Percentiles rank a stretch among this genome's conserved stretches.
phyloP scores from a whole-genome alignment of 2,113 vertebrate species.

The Centrocercus urophasianus region DNA sequence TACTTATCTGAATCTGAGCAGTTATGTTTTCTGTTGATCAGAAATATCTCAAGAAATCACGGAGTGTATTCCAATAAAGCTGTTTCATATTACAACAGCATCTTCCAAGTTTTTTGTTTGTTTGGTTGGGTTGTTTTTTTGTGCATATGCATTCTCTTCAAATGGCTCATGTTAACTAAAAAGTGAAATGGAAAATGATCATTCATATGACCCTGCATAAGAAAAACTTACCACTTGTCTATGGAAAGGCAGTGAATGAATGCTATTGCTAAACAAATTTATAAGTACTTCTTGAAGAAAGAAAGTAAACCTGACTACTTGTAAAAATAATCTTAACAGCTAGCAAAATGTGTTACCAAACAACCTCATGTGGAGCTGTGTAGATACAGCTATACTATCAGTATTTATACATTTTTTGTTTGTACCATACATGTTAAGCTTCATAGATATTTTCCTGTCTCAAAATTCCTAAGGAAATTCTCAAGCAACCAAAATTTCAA shows the following conservation, averaged over 20 bases:
- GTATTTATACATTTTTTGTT: not conserved
- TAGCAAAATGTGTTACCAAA: not conserved
- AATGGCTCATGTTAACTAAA: not conserved
- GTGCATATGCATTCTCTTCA: not conserved
- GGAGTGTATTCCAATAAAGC: not conserved
- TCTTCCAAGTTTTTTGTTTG: not conserved
- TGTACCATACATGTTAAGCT: not conserved
- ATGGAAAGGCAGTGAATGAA: not conserved
- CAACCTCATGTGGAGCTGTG: not conserved
- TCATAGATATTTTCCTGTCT: conserved; percentile 1
- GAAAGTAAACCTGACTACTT: not conserved
- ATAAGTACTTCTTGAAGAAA: not conserved
- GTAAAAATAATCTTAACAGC: not conserved
- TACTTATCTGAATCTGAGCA: not conserved
- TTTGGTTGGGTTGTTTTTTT: no score
- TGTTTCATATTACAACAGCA: not conserved
- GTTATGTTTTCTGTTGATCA: not conserved
- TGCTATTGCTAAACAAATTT: not conserved
- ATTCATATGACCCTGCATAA: not conserved
- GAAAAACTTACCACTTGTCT: not conserved
- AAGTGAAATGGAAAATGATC: not conserved
- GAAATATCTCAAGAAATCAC: not conserved
- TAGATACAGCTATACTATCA: not conserved
- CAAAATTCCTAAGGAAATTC: not conserved
- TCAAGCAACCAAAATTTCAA: not conserved